Conservation (phyloP, 92 coral and sea anemone species). For the Chrysogorgia sp. region DNA sequence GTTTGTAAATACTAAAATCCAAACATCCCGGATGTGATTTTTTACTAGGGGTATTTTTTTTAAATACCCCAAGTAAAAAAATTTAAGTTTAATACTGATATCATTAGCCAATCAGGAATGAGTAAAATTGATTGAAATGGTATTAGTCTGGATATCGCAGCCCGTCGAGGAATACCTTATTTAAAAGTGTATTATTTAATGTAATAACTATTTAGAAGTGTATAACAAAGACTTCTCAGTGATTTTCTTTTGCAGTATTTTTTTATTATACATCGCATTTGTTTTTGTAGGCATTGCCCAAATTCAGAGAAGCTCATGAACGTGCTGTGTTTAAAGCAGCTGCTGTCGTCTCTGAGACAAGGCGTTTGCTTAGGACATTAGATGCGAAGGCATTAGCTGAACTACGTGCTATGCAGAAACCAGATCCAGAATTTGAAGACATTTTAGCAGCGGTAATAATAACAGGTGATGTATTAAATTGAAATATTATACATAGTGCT, state of each 20-base stretch:
- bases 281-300: constrained; percentile 81
- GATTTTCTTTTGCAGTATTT: background rate
- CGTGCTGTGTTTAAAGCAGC: constrained; percentile 98
- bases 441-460: constrained; percentile 93
- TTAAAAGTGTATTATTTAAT: too few species aligned
- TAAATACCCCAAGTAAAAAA: too few species aligned
- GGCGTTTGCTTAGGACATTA: constrained; percentile 71
- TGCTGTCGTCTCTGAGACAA: constrained; percentile 92
- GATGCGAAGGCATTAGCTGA: constrained; percentile 85
- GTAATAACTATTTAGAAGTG: too few species aligned
- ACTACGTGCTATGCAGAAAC: constrained; percentile 95
- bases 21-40: too few species aligned
- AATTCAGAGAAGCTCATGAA: constrained; percentile 94
- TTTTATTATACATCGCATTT: background rate
- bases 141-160: too few species aligned
- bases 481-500: background rate
- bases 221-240: too few species aligned
- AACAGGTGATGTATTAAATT: constrained; percentile 61
- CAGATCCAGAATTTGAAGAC: constrained; percentile 96
- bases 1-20: too few species aligned
- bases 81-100: too few species aligned
- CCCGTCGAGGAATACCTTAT: too few species aligned
- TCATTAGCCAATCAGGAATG: too few species aligned
- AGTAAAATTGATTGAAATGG: too few species aligned
- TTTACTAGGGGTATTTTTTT: too few species aligned